phyloP scores from a whole-genome alignment of 2,888 invertebrate genomes.

The Portevinia maculata region DNA sequence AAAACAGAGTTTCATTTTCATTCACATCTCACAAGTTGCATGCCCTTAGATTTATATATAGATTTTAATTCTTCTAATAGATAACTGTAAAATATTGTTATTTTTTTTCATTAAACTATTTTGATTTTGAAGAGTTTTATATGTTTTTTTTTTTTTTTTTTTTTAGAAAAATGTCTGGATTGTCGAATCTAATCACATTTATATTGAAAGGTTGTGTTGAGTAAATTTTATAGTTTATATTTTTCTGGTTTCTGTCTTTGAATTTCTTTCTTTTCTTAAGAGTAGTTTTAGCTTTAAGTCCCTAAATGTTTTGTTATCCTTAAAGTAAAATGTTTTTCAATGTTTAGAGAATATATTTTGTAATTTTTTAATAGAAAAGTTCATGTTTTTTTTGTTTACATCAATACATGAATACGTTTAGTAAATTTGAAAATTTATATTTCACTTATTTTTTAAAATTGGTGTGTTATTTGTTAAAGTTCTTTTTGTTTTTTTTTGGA shows the following conservation, averaged over 20 bases:
- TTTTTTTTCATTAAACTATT: constrained; percentile 29
- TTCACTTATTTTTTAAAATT: constrained; percentile 29
- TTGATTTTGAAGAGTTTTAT: constrained; percentile 43
- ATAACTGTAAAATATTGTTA: background rate
- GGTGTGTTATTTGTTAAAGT: constrained; percentile 1
- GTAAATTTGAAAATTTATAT: constrained; percentile 38
- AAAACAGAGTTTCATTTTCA: constrained; percentile 31
- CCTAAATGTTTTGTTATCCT: constrained; percentile 26
- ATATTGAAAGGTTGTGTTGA: constrained; percentile 68
- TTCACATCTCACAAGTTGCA: constrained; percentile 19
- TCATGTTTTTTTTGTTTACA: constrained; percentile 48
- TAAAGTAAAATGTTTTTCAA: background rate
- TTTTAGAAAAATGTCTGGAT: constrained; percentile 77
- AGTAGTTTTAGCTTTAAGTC: constrained; percentile 15
- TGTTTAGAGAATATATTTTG: background rate
- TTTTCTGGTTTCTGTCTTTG: constrained; percentile 25
- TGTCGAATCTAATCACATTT: constrained; percentile 83
- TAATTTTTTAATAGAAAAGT: constrained; percentile 39
- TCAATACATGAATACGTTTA: constrained; percentile 74
- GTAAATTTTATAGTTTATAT: constrained; percentile 22
- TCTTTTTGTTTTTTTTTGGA: constrained; percentile 6
- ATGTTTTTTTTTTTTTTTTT: constrained; percentile 6
- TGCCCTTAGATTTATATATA: constrained; percentile 18
- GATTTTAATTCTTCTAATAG: background rate
- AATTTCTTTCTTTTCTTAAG: constrained; percentile 5